A percentile compares a stretch with the other conserved stretches of the same genome.
Evolutionary conservation across 2,888 invertebrate genomes (phyloP).

Genomic region (Melanophora roralis): DNA sequence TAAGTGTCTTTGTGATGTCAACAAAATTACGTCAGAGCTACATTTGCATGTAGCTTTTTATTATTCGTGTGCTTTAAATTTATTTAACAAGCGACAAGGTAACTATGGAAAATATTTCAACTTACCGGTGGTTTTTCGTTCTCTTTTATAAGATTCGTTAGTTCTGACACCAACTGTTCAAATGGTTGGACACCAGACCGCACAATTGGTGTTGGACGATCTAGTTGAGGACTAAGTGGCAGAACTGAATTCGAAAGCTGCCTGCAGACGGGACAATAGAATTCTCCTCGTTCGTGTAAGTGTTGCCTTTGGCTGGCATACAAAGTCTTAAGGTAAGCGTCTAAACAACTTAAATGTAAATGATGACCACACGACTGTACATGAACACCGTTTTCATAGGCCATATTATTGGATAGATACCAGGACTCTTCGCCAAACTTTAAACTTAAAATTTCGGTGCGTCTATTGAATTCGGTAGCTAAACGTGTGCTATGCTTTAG

Average conservation of each 20-base stretch:
- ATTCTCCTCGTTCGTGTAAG: conserved; percentile 90
- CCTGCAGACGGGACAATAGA: conserved; percentile 95
- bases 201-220: conserved; percentile 82
- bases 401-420: conserved; percentile 87
- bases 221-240: conserved; percentile 86
- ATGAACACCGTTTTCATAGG: conserved; percentile 94
- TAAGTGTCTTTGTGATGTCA: too few species aligned
- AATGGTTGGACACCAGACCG: conserved; percentile 78
- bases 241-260: conserved; percentile 94
- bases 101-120: conserved; percentile 33
- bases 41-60: too few species aligned
- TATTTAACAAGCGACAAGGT: too few species aligned
- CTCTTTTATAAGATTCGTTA: conserved; percentile 82
- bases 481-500: conserved; percentile 82
- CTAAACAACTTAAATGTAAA: conserved; percentile 95
- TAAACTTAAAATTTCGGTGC: conserved; percentile 85
- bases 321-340: conserved; percentile 92
- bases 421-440: conserved; percentile 90
- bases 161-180: conserved; percentile 75
- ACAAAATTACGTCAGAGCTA: too few species aligned
- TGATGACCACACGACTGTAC: conserved; percentile 98
- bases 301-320: conserved; percentile 87
- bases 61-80: too few species aligned
- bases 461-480: conserved; percentile 86
- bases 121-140: conserved; percentile 83